These are phyloP conservation scores for Automeris io DNA, from an alignment of 2,888 invertebrate genomes.

Conservation along the genomic window DNA sequence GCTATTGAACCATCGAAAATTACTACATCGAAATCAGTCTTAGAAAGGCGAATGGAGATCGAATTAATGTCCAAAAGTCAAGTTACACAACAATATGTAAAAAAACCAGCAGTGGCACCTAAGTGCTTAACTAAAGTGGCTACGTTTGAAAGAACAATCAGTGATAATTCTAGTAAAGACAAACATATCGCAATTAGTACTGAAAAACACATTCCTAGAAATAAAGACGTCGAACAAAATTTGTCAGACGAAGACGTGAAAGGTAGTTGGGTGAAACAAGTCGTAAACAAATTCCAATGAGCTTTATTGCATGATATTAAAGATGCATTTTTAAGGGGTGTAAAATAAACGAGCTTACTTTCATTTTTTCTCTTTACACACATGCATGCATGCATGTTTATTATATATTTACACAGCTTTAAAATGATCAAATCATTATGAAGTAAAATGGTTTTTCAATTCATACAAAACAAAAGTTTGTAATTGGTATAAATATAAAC, in stretches of 20 bases:
- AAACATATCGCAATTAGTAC: slow-evolving; percentile 18
- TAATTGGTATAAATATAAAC: too few species aligned
- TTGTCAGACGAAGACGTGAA: slow-evolving; percentile 46
- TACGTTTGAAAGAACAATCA: slow-evolving; percentile 49
- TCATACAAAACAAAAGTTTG: too few species aligned
- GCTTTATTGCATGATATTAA: slow-evolving; percentile 37
- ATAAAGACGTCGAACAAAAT: slow-evolving; percentile 31
- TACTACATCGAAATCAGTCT: slow-evolving; percentile 54
- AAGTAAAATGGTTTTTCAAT: too few species aligned
- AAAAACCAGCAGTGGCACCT: slow-evolving; percentile 49
- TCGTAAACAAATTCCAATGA: slow-evolving; percentile 84
- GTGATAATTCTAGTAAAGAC: slow-evolving; percentile 26
- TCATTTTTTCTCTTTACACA: too few species aligned
- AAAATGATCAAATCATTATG: too few species aligned
- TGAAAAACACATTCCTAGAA: slow-evolving; percentile 35
- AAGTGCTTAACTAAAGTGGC: slow-evolving; percentile 61
- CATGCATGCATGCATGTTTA: too few species aligned
- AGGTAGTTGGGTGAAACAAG: slow-evolving; percentile 84
- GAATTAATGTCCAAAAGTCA: slow-evolving; percentile 56
- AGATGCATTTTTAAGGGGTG: slow-evolving; percentile 46
- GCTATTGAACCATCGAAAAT: slow-evolving; percentile 45
- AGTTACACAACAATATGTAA: slow-evolving; percentile 32
- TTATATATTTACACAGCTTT: too few species aligned
- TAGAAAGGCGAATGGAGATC: slow-evolving; percentile 66
- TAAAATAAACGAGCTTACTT: too few species aligned